Conservation (phyloP, 2,113 vertebrate genomes). For the Lophius piscatorius region DNA sequence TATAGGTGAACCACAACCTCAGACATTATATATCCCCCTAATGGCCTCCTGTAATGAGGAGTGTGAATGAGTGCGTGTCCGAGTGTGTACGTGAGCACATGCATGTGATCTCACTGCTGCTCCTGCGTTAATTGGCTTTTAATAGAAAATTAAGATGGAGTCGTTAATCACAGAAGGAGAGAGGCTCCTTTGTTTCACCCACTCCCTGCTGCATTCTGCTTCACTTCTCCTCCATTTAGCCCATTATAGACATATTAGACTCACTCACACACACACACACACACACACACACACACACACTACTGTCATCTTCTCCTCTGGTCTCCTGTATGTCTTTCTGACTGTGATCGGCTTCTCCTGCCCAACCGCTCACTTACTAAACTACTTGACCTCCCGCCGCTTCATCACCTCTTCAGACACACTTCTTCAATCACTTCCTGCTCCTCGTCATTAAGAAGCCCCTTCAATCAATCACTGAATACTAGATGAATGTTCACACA, state of each 20-base stretch:
- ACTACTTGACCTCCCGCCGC: constrained; percentile 13
- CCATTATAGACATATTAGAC: constrained; percentile 68
- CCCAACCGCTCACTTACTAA: constrained; percentile 12
- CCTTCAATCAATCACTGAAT: not conserved
- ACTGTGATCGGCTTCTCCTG: constrained; percentile 11
- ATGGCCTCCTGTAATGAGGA: constrained; percentile 62
- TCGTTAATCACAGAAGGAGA: constrained; percentile 79
- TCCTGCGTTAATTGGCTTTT: constrained; percentile 81
- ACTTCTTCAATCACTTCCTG: not conserved
- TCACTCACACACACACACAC: constrained; percentile 40
- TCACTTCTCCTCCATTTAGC: constrained; percentile 74
- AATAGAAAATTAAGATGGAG: constrained; percentile 82
- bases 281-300: constrained; percentile 20
- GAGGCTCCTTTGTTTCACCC: constrained; percentile 61
- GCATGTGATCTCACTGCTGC: constrained; percentile 61
- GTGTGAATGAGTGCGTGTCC: constrained; percentile 31
- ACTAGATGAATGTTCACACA: not conserved
- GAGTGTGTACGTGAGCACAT: constrained; percentile 21
- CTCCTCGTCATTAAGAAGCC: not conserved
- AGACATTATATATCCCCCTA: constrained; percentile 63
- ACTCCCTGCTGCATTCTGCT: constrained; percentile 71
- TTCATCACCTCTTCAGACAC: not conserved
- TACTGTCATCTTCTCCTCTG: constrained; percentile 21
- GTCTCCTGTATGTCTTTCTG: constrained; percentile 13
- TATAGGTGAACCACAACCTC: constrained; percentile 55